Percentiles rank a stretch among this genome's conserved stretches.
Conservation (phyloP, 2,888 invertebrate species). For the Heliconius sara region DNA sequence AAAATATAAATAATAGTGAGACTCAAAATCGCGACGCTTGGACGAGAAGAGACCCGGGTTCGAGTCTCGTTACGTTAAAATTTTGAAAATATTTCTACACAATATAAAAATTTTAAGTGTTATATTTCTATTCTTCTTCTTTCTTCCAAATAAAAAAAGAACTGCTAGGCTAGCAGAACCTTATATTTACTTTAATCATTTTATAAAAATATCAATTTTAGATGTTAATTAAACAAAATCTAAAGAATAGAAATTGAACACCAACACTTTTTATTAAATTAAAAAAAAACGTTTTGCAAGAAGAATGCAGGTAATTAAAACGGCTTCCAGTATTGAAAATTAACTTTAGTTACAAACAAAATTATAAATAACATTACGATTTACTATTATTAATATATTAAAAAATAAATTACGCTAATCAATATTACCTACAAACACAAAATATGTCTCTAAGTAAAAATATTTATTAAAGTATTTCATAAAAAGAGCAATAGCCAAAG, state of each 20-base stretch:
- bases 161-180: background rate
- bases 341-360: constrained; percentile 14
- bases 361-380: constrained; percentile 5
- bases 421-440: constrained; percentile 4
- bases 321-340: constrained; percentile 13
- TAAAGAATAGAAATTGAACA: too few relatives aligned
- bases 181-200: background rate
- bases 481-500: too few relatives aligned
- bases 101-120: background rate
- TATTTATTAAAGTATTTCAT: background rate
- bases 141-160: background rate
- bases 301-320: background rate
- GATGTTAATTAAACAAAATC: background rate
- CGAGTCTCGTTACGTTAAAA: too few relatives aligned
- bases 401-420: constrained; percentile 20
- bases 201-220: background rate
- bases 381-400: background rate
- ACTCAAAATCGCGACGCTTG: too few relatives aligned
- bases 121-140: background rate
- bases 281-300: background rate
- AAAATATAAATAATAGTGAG: too few relatives aligned
- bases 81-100: too few relatives aligned
- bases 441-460: constrained; percentile 16
- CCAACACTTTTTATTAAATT: too few relatives aligned
- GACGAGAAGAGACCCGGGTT: too few relatives aligned